phyloP scores from a whole-genome alignment of 2,113 vertebrate genomes.

The Tyto alba region DNA sequence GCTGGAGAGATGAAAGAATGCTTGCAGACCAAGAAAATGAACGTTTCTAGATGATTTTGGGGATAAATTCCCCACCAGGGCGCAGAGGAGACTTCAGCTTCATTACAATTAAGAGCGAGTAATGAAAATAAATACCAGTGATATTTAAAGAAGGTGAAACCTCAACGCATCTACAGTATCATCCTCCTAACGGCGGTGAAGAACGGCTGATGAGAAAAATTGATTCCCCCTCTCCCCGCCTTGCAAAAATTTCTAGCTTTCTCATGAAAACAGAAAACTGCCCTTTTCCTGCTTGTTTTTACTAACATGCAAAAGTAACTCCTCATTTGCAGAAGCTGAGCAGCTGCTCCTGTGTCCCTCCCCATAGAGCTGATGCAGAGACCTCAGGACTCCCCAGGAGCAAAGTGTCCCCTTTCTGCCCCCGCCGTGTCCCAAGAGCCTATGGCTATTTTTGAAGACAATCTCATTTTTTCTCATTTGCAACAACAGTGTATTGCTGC shows the following conservation, averaged over 20 bases:
- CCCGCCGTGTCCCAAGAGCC: rapidly evolving
- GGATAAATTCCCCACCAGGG: constrained; percentile 6
- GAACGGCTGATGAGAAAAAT: background rate
- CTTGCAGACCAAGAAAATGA: background rate
- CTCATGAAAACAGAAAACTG: background rate
- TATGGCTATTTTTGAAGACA: background rate
- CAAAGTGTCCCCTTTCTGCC: background rate
- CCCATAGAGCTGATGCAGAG: background rate
- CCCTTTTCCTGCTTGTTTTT: background rate
- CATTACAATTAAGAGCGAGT: constrained; percentile 8
- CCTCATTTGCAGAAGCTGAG: background rate
- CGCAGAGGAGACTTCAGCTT: constrained; percentile 27
- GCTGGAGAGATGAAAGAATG: constrained; percentile 39
- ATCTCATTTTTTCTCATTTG: background rate
- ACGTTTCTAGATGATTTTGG: background rate
- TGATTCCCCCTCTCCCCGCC: background rate
- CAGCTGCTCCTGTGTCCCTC: background rate
- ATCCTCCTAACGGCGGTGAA: rapidly evolving
- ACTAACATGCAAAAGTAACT: background rate
- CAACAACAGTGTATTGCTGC: background rate
- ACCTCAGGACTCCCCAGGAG: background rate
- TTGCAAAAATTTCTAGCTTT: background rate
- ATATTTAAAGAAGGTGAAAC: constrained; percentile 35
- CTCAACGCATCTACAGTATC: background rate
- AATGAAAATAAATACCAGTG: constrained; percentile 49